A percentile compares a stretch with the other conserved stretches of the same genome.
phyloP scores from a whole-genome alignment of 2,797 vertebrate genomes.

The Paramormyrops hopkinsi region DNA sequence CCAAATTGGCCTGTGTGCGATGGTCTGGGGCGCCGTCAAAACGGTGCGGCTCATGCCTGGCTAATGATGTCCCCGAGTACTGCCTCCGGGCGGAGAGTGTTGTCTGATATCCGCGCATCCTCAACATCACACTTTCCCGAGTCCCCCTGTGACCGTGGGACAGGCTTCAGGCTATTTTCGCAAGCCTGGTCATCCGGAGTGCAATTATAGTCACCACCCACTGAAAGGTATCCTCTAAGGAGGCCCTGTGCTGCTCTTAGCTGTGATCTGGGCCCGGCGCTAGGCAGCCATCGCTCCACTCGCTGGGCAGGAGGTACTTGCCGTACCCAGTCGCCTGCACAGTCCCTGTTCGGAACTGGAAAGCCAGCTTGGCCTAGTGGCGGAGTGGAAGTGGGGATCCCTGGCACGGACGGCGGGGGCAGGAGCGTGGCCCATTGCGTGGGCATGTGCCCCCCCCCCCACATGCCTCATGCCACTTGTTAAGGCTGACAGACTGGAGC shows the following conservation, averaged over 20 bases:
- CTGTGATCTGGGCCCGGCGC: neutral
- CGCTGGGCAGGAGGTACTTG: neutral
- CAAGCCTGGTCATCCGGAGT: slow-evolving; percentile 6
- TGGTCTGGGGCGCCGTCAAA: neutral
- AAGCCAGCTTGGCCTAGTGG: neutral
- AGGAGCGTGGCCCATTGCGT: neutral
- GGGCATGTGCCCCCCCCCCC: neutral
- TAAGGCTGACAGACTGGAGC: neutral
- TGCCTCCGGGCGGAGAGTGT: slow-evolving; percentile 5
- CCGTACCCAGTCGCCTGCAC: neutral
- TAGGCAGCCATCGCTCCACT: neutral
- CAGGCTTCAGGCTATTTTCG: slow-evolving; percentile 1
- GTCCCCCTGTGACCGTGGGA: slow-evolving; percentile 6
- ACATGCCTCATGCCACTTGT: neutral
- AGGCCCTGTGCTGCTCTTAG: neutral
- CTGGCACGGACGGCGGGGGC: neutral
- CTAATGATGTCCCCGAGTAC: slow-evolving; percentile 20
- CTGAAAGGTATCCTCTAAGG: slow-evolving; percentile 6
- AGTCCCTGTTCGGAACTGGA: neutral
- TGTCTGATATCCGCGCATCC: slow-evolving; percentile 9
- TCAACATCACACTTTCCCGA: neutral
- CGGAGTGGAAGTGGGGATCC: neutral
- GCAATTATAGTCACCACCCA: slow-evolving; percentile 14
- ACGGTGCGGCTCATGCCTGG: neutral
- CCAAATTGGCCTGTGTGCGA: neutral